phyloP scores from a whole-genome alignment of 2,113 vertebrate species.

The Cyprinus carpio region DNA sequence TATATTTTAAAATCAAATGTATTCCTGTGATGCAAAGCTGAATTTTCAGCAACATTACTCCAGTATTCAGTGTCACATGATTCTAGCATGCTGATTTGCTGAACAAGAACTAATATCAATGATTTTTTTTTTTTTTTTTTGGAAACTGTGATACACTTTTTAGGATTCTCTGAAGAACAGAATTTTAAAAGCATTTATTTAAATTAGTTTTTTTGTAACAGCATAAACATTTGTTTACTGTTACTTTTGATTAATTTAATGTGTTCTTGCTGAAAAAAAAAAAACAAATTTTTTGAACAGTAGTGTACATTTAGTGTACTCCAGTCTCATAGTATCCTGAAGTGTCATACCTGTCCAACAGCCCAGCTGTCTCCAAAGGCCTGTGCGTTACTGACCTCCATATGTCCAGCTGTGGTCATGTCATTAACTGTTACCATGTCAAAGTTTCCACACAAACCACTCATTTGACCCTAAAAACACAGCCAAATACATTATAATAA shows the following conservation, averaged over 20 bases:
- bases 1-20: not conserved
- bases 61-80: too few relatives aligned
- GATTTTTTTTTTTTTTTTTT: too few relatives aligned
- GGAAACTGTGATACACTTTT: too few relatives aligned
- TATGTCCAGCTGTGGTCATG: constrained; percentile 94
- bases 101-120: too few relatives aligned
- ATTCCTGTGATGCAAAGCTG: not conserved
- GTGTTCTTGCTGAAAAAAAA: not conserved
- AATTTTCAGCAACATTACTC: not conserved
- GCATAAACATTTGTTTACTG: not conserved
- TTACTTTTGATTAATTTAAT: not conserved
- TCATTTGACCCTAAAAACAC: constrained; percentile 81
- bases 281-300: not conserved
- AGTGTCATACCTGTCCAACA: constrained; percentile 86
- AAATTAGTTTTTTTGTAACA: not conserved
- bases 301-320: not conserved
- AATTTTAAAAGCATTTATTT: not conserved
- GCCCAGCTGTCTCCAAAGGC: constrained; percentile 97
- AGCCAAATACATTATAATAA: constrained; percentile 19
- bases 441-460: constrained; percentile 96
- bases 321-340: not conserved
- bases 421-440: constrained; percentile 97
- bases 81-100: not conserved
- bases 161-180: not conserved
- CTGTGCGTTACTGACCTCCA: constrained; percentile 96